These are phyloP conservation scores for Deroptyus accipitrinus DNA, from an alignment of 2,113 vertebrate genomes.

Conservation along the genomic window DNA sequence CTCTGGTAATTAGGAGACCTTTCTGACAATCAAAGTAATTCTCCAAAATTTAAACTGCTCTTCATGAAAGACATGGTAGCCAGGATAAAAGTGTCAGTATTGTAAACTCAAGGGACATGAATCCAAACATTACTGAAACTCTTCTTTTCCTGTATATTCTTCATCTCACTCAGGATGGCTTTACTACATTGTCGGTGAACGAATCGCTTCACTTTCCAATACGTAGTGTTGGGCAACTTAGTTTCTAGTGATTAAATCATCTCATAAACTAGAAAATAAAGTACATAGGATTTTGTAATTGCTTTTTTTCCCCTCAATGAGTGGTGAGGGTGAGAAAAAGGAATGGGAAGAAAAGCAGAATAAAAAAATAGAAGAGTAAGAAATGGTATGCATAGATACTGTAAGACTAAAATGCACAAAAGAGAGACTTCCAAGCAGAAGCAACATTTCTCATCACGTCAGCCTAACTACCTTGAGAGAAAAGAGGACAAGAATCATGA, in stretches of 20 bases:
- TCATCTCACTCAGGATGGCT: not conserved
- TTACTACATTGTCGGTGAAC: not conserved
- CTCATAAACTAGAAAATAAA: not conserved
- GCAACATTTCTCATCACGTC: not conserved
- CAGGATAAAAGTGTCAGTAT: not conserved
- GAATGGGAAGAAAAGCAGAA: not conserved
- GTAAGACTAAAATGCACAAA: not conserved
- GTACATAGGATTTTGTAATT: not conserved
- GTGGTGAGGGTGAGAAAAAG: not conserved
- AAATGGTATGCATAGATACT: not conserved
- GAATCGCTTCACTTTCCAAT: rapidly evolving
- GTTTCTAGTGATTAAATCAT: not conserved
- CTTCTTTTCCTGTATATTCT: not conserved
- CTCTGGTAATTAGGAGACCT: not conserved
- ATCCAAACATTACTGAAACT: not conserved
- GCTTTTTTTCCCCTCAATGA: not conserved
- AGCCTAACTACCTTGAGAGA: not conserved
- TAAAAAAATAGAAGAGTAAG: not conserved
- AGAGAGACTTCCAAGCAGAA: not conserved
- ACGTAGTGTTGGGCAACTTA: not conserved
- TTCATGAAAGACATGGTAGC: not conserved
- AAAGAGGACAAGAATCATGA: not conserved
- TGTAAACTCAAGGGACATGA: not conserved
- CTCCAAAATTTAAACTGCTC: not conserved
- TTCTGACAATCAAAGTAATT: not conserved